These are phyloP conservation scores for Bubalus kerabau DNA, from an alignment of 2,113 vertebrate species.

Conservation along the genomic window DNA sequence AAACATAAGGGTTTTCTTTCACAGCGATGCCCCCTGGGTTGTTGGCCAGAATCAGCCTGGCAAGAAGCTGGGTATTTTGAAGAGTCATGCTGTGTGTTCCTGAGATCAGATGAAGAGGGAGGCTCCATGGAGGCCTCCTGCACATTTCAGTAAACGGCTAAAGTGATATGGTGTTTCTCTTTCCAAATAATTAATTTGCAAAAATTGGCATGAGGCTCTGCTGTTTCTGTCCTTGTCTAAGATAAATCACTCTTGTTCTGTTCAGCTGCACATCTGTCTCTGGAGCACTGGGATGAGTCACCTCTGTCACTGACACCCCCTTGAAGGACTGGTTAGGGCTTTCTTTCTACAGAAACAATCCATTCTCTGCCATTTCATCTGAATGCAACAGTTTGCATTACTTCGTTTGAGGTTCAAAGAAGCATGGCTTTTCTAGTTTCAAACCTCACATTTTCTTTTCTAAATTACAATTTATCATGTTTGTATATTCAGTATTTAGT, in stretches of 20 bases:
- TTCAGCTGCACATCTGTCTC: background rate
- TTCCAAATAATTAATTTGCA: conserved; percentile 19
- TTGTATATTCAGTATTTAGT: background rate
- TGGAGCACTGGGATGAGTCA: background rate
- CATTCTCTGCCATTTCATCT: background rate
- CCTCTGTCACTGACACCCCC: background rate
- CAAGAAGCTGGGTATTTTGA: background rate
- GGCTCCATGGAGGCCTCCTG: background rate
- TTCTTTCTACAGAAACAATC: background rate
- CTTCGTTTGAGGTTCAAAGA: background rate
- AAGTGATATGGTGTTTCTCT: background rate
- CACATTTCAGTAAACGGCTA: background rate
- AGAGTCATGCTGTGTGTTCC: background rate
- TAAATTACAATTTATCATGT: background rate
- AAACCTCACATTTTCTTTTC: background rate
- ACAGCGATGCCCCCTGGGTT: background rate
- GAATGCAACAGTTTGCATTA: background rate
- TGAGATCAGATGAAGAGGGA: background rate
- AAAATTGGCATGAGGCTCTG: background rate
- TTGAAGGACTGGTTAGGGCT: background rate
- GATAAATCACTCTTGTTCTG: background rate
- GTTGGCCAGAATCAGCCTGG: background rate
- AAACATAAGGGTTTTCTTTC: background rate
- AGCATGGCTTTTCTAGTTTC: background rate
- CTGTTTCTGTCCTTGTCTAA: background rate